These are phyloP conservation scores for Alcedo quadribrachys DNA, from an alignment of 2,797 vertebrate genomes.

Conservation along the genomic window DNA sequence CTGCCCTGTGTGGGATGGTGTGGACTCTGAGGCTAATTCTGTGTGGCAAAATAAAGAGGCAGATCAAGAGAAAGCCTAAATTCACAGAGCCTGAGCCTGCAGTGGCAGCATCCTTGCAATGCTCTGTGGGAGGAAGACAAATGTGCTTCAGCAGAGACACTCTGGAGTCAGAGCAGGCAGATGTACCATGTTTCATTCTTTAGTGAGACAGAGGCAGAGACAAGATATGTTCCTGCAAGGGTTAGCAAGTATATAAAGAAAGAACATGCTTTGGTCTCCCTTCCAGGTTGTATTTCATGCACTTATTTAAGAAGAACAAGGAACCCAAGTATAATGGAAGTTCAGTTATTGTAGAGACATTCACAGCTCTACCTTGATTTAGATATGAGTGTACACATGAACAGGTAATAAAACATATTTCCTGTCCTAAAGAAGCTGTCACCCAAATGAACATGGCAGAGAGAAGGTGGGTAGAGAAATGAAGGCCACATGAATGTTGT, in stretches of 20 bases:
- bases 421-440: background rate
- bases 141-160: background rate
- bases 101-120: background rate
- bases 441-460: background rate
- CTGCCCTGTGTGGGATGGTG: background rate
- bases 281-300: background rate
- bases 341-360: background rate
- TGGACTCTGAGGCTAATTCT: background rate
- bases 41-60: background rate
- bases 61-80: background rate
- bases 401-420: background rate
- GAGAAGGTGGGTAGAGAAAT: background rate
- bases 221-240: background rate
- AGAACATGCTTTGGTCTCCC: background rate
- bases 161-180: background rate
- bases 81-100: background rate
- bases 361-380: background rate
- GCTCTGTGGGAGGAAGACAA: background rate
- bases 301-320: background rate
- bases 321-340: background rate
- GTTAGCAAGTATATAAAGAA: background rate
- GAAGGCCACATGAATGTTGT: background rate
- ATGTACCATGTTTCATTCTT: rapidly evolving
- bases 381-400: rapidly evolving
- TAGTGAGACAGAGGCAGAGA: background rate